These are phyloP conservation scores for Eurytoma californica DNA, from an alignment of 2,888 invertebrate species.

Conservation along the genomic window DNA sequence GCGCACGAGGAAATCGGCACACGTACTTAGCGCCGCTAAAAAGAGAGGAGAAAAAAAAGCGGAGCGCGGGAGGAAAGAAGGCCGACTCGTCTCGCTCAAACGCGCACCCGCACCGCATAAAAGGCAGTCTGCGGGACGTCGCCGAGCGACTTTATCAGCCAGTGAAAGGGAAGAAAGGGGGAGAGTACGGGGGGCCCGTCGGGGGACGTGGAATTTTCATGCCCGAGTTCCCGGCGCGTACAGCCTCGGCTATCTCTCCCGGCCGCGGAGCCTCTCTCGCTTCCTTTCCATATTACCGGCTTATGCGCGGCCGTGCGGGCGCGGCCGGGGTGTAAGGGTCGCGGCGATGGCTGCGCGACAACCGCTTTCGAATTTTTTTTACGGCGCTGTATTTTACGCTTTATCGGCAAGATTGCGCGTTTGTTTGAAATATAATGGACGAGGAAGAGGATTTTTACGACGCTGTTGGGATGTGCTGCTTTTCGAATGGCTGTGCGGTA, in stretches of 20 bases:
- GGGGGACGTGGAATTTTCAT: conserved; percentile 68
- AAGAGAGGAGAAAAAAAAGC: neutral
- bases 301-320: neutral
- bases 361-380: neutral
- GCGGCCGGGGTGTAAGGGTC: neutral
- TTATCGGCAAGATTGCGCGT: no score
- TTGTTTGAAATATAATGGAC: no score
- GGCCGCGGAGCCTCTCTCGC: conserved; percentile 55
- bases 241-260: conserved; percentile 20
- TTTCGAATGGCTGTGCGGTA: no score
- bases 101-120: conserved; percentile 20
- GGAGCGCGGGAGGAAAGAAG: neutral
- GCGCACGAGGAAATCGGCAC: conserved; percentile 12
- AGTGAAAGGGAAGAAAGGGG: conserved; percentile 12
- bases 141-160: conserved; percentile 39
- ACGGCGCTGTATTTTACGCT: no score
- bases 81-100: neutral
- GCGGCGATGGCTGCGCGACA: neutral
- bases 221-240: conserved; percentile 55
- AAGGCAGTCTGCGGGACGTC: conserved; percentile 10
- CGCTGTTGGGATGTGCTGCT: no score
- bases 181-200: neutral
- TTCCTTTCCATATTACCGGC: conserved; percentile 32
- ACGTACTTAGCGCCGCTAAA: neutral
- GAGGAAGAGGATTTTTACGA: no score